phyloP scores from a whole-genome alignment of 2,888 invertebrate genomes.

The Spilarctia lutea region DNA sequence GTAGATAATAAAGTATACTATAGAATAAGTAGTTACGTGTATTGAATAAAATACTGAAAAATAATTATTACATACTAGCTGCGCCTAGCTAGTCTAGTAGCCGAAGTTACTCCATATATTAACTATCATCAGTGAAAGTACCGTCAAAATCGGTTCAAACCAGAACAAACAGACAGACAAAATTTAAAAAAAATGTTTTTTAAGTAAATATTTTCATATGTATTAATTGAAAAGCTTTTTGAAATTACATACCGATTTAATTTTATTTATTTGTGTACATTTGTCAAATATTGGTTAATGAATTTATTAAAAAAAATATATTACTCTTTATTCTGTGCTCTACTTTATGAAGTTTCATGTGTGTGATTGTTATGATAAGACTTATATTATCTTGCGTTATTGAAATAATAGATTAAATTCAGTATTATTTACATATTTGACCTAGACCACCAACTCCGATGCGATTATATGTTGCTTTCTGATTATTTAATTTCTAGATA shows the following conservation, averaged over 20 bases:
- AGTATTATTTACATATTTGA: neutral
- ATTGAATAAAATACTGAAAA: neutral
- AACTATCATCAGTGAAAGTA: too few relatives aligned
- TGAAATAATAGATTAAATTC: neutral
- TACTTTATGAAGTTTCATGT: neutral
- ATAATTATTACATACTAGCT: too few relatives aligned
- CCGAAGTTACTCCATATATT: too few relatives aligned
- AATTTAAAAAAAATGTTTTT: too few relatives aligned
- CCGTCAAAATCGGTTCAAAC: too few relatives aligned
- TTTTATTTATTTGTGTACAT: too few relatives aligned
- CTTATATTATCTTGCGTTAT: neutral
- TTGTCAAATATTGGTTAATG: too few relatives aligned
- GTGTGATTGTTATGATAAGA: neutral
- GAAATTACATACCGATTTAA: too few relatives aligned
- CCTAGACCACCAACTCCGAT: neutral
- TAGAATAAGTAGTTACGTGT: neutral
- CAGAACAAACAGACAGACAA: too few relatives aligned
- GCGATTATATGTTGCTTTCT: neutral
- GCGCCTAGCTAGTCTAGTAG: too few relatives aligned
- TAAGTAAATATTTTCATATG: too few relatives aligned
- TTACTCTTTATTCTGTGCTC: neutral
- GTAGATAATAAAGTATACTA: neutral
- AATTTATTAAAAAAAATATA: neutral
- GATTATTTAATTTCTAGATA: neutral
- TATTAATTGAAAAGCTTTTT: too few relatives aligned